These are phyloP conservation scores for Nematostella vectensis DNA, from an alignment of 92 coral and sea anemone genomes.

Conservation along the genomic window DNA sequence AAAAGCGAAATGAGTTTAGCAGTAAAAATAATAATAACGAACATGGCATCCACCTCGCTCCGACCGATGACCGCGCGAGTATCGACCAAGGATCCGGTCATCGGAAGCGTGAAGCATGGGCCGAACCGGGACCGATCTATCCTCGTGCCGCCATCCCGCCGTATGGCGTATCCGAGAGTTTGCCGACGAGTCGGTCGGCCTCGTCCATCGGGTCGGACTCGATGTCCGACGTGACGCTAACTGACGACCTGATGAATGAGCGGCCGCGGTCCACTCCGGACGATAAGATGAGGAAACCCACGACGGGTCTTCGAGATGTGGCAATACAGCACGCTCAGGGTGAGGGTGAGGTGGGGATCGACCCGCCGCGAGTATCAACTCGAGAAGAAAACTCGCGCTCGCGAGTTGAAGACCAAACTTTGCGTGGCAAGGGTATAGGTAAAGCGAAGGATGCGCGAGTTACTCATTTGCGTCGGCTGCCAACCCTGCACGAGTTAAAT, in stretches of 20 bases:
- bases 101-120: conserved; percentile 23
- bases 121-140: conserved; percentile 10
- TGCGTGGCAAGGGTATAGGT: too few relatives aligned
- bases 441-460: too few relatives aligned
- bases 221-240: conserved; percentile 12
- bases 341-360: too few relatives aligned
- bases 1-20: too few relatives aligned
- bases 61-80: too few relatives aligned
- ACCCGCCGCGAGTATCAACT: neutral
- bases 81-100: neutral
- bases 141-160: conserved; percentile 15
- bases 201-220: conserved; percentile 7
- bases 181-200: neutral
- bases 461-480: neutral
- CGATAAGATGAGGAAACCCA: neutral
- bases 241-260: neutral
- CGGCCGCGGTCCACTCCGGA: neutral
- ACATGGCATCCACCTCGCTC: too few relatives aligned
- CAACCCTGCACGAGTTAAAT: neutral
- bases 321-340: neutral
- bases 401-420: too few relatives aligned
- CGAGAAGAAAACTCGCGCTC: too few relatives aligned
- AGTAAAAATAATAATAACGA: too few relatives aligned
- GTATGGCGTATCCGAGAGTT: conserved; percentile 8
- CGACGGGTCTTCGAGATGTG: neutral